Evolutionary conservation across 1,140 invertebrate genomes (phyloP).

Genomic region (Harlomillsia oculata): DNA sequence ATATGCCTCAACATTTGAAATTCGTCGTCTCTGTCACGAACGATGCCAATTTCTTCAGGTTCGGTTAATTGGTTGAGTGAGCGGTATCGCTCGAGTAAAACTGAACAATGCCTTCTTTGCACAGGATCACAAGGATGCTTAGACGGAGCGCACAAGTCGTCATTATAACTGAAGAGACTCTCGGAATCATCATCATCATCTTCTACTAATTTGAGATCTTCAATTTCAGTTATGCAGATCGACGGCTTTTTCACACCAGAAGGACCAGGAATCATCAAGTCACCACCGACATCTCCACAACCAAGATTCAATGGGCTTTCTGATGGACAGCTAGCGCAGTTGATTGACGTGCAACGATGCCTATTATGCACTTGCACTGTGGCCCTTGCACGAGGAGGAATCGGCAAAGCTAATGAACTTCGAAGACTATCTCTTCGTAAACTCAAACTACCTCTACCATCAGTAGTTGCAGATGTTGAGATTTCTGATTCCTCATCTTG

Average conservation of each 20-base stretch:
- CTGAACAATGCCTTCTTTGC: constrained; percentile 46
- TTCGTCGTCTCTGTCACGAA: constrained; percentile 41
- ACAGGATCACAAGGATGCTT: constrained; percentile 35
- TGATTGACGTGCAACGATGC: constrained; percentile 5
- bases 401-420: too few relatives aligned
- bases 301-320: neutral
- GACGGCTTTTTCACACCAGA: constrained; percentile 2
- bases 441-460: too few relatives aligned
- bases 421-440: too few relatives aligned
- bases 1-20: constrained; percentile 70
- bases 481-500: constrained; percentile 10
- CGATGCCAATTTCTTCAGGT: constrained; percentile 43
- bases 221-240: constrained; percentile 54
- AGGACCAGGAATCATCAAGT: constrained; percentile 9
- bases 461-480: too few relatives aligned
- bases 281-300: neutral
- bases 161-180: constrained; percentile 39
- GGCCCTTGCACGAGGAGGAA: too few relatives aligned
- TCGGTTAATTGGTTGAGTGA: constrained; percentile 47
- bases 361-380: neutral
- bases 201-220: constrained; percentile 48
- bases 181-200: constrained; percentile 33
- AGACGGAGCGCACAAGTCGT: constrained; percentile 42
- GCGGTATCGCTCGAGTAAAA: constrained; percentile 46
- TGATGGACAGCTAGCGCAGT: constrained; percentile 6